These are phyloP conservation scores for Pyrochroa serraticornis DNA, from an alignment of 2,888 invertebrate species.

Conservation along the genomic window DNA sequence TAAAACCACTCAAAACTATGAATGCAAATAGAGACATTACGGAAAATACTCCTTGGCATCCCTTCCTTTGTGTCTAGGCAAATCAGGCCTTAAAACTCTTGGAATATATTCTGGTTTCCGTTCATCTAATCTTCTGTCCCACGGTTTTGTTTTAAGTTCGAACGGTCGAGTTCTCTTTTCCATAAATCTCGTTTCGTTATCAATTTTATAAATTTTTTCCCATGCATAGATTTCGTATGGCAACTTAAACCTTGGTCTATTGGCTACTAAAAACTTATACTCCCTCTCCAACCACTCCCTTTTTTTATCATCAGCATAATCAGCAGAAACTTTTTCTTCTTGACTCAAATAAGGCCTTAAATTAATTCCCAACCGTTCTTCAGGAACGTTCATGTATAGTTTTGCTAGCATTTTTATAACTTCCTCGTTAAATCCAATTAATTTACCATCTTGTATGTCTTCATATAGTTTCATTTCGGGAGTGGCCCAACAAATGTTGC, in stretches of 20 bases:
- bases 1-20: no score
- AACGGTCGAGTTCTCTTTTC: slow-evolving; percentile 75
- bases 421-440: slow-evolving; percentile 80
- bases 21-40: slow-evolving; percentile 32
- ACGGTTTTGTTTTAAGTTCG: slow-evolving; percentile 69
- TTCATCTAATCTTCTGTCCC: slow-evolving; percentile 69
- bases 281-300: slow-evolving; percentile 72
- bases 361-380: slow-evolving; percentile 64
- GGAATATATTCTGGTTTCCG: slow-evolving; percentile 74
- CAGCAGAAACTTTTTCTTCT: slow-evolving; percentile 65
- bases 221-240: slow-evolving; percentile 77
- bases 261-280: slow-evolving; percentile 73
- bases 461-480: slow-evolving; percentile 76
- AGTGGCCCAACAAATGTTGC: slow-evolving; percentile 83
- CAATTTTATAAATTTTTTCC: slow-evolving; percentile 83
- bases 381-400: slow-evolving; percentile 75
- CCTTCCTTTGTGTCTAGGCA: slow-evolving; percentile 67
- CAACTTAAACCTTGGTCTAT: slow-evolving; percentile 67
- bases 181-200: slow-evolving; percentile 70
- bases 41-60: slow-evolving; percentile 75
- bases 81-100: slow-evolving; percentile 65
- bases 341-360: slow-evolving; percentile 77
- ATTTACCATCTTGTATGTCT: slow-evolving; percentile 67
- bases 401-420: slow-evolving; percentile 75
- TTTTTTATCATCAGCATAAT: slow-evolving; percentile 72